phyloP scores from a whole-genome alignment of 2,888 invertebrate genomes.

The Brachypalpus laphriformis region DNA sequence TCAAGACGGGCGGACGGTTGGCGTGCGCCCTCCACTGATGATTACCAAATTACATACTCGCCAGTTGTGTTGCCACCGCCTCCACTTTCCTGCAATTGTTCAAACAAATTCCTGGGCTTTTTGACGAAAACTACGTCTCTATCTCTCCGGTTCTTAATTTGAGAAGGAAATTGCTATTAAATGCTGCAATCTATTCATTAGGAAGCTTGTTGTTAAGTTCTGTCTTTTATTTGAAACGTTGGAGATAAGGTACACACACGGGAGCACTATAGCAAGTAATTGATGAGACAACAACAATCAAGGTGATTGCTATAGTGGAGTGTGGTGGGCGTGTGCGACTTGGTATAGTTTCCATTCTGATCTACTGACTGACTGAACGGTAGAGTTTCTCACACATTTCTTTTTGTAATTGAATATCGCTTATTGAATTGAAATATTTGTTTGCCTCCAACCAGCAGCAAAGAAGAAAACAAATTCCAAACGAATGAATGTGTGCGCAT shows the following conservation, averaged over 20 bases:
- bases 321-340: constrained; percentile 5
- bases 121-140: background rate
- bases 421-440: constrained; percentile 14
- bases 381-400: background rate
- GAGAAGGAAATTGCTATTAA: constrained; percentile 69
- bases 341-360: background rate
- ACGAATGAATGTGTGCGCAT: constrained; percentile 32
- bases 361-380: constrained; percentile 44
- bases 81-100: constrained; percentile 17
- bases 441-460: background rate
- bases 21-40: background rate
- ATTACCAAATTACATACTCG: constrained; percentile 50
- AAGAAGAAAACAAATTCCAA: constrained; percentile 38
- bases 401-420: constrained; percentile 50
- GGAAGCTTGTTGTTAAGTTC: constrained; percentile 26
- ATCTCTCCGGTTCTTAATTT: constrained; percentile 60
- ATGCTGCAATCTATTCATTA: constrained; percentile 74
- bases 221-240: constrained; percentile 9
- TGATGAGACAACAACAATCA: constrained; percentile 23
- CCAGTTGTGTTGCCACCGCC: background rate
- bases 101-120: background rate
- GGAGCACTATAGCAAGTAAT: background rate
- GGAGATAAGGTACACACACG: constrained; percentile 8
- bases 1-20: constrained; percentile 9
- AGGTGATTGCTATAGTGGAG: constrained; percentile 22